A percentile compares a stretch with the other conserved stretches of the same genome.
These are phyloP conservation scores for Scyliorhinus canicula DNA, from an alignment of 2,797 vertebrate species.

Conservation along the genomic window DNA sequence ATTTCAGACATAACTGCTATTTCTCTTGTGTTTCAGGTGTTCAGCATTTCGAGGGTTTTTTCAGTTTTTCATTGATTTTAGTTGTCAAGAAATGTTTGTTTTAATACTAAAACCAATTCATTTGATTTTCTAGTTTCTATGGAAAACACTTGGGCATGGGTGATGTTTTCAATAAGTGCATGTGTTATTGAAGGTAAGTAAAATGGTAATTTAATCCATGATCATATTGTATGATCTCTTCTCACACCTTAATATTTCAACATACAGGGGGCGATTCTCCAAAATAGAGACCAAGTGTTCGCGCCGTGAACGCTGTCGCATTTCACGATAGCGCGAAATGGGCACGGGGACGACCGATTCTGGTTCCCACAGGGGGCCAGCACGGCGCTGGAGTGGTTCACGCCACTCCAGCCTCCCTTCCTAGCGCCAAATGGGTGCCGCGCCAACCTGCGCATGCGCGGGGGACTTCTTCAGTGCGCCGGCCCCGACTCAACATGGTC, in stretches of 20 bases:
- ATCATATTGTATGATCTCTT: background rate
- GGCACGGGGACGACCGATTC: no score
- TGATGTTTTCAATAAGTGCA: background rate
- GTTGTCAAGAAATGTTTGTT: background rate
- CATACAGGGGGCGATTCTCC: no score
- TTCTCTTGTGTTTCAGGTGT: background rate
- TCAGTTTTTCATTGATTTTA: background rate
- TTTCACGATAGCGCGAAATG: no score
- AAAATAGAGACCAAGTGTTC: no score
- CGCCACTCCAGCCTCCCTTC: no score
- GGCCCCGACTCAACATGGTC: no score
- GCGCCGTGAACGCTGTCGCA: no score
- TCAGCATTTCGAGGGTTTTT: background rate
- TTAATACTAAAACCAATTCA: constrained; percentile 1
- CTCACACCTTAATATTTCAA: background rate
- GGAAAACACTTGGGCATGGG: constrained; percentile 16
- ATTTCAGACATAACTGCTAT: background rate
- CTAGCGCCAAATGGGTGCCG: no score
- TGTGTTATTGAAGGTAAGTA: background rate
- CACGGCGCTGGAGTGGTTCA: no score
- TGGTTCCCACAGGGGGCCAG: no score
- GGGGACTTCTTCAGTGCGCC: no score
- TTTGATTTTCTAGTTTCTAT: constrained; percentile 5
- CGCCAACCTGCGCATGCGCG: no score
- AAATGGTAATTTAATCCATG: background rate